phyloP scores from a whole-genome alignment of 2,888 invertebrate species.

The Branchellion lobata region DNA sequence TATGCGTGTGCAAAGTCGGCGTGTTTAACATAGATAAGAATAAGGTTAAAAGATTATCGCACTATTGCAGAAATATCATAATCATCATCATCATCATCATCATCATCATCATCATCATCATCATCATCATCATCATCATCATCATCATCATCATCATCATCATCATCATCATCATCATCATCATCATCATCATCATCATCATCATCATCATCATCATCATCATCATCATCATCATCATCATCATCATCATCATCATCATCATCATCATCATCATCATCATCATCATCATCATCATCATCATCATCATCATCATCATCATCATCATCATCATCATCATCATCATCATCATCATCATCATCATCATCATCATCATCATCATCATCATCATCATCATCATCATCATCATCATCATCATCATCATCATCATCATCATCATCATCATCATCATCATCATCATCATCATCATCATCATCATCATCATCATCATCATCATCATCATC shows the following conservation, averaged over 20 bases:
- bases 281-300: neutral
- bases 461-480: neutral
- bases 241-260: neutral
- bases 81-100: too few relatives aligned
- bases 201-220: constrained; percentile 4
- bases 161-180: neutral
- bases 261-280: neutral
- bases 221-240: too few relatives aligned
- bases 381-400: neutral
- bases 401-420: neutral
- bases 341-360: neutral
- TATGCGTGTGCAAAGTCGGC: too few relatives aligned
- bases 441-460: neutral
- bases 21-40: constrained; percentile 10
- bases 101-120: neutral
- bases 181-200: neutral
- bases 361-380: neutral
- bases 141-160: neutral
- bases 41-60: neutral
- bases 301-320: too few relatives aligned
- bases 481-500: neutral
- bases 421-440: too few relatives aligned
- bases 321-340: neutral
- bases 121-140: neutral
- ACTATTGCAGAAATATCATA: neutral